Conservation (phyloP, 2,888 invertebrate genomes). For the Hydropsyche betteni region DNA sequence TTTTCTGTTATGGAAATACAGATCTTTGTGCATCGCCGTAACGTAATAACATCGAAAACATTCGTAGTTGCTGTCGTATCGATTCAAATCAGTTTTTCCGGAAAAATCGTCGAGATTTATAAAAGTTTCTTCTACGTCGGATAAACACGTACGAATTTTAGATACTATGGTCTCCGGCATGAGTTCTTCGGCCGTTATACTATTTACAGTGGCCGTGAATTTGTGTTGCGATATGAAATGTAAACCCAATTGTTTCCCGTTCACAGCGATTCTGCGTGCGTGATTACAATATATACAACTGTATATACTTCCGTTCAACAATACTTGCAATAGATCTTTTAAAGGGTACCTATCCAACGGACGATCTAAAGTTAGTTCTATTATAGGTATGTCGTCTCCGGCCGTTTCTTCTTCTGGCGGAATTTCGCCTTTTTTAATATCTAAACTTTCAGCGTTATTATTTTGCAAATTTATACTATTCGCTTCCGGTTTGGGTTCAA, state of each 20-base stretch:
- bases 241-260: constrained; percentile 80
- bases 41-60: constrained; percentile 87
- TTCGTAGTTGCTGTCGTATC: constrained; percentile 78
- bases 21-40: constrained; percentile 82
- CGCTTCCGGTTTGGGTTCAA: constrained; percentile 49
- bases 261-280: constrained; percentile 84
- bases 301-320: constrained; percentile 73
- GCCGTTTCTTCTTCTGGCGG: constrained; percentile 64
- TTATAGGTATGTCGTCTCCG: constrained; percentile 71
- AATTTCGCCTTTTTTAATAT: constrained; percentile 49
- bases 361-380: constrained; percentile 77
- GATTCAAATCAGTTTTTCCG: constrained; percentile 66
- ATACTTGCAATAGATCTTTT: constrained; percentile 76
- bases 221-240: constrained; percentile 84
- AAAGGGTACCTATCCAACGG: constrained; percentile 80
- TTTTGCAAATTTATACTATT: constrained; percentile 53
- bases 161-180: constrained; percentile 76
- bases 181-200: constrained; percentile 78
- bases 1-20: constrained; percentile 86
- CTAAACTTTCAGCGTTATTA: constrained; percentile 43
- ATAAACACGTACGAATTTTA: constrained; percentile 70
- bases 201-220: constrained; percentile 80
- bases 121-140: constrained; percentile 70
- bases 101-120: constrained; percentile 80
- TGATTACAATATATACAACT: constrained; percentile 87